These are phyloP conservation scores for Branchipolynoe longqiensis DNA, from an alignment of 2,888 invertebrate species.

Conservation along the genomic window DNA sequence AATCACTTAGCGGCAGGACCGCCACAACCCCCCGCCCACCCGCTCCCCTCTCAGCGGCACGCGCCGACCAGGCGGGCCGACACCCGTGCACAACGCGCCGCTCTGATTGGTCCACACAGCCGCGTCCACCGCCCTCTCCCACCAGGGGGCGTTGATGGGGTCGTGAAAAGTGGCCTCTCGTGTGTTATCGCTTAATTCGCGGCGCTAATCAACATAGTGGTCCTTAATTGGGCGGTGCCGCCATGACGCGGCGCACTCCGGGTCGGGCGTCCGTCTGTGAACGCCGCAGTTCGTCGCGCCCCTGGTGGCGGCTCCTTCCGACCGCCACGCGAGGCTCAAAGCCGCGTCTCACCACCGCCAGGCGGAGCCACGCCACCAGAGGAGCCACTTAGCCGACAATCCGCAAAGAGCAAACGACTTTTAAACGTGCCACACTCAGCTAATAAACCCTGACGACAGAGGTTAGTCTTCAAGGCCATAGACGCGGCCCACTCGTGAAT, in stretches of 20 bases:
- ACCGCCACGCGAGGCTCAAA: not conserved
- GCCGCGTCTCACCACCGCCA: not conserved
- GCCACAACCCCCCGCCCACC: not conserved
- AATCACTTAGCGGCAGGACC: conserved; percentile 36
- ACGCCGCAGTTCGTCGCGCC: not conserved
- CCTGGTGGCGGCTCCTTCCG: not conserved
- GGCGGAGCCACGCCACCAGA: not conserved
- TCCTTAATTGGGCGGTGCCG: conserved; percentile 25
- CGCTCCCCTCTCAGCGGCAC: not conserved
- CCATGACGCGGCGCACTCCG: not conserved
- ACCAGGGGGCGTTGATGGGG: conserved; percentile 18
- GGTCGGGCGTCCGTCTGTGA: not conserved
- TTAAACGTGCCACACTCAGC: no score
- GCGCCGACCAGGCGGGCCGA: not conserved
- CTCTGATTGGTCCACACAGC: conserved; percentile 43
- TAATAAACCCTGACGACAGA: no score
- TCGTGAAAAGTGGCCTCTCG: conserved; percentile 5
- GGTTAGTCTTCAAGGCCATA: no score
- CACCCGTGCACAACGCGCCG: not conserved
- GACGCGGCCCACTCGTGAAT: no score
- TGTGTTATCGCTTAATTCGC: conserved; percentile 39
- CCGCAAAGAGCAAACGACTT: not conserved
- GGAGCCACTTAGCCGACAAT: not conserved
- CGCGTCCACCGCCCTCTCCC: not conserved
- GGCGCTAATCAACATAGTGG: conserved; percentile 38